Base-by-base conservation (phyloP, 2,888 invertebrate species). In the Ctenicera cuprea region DNA sequence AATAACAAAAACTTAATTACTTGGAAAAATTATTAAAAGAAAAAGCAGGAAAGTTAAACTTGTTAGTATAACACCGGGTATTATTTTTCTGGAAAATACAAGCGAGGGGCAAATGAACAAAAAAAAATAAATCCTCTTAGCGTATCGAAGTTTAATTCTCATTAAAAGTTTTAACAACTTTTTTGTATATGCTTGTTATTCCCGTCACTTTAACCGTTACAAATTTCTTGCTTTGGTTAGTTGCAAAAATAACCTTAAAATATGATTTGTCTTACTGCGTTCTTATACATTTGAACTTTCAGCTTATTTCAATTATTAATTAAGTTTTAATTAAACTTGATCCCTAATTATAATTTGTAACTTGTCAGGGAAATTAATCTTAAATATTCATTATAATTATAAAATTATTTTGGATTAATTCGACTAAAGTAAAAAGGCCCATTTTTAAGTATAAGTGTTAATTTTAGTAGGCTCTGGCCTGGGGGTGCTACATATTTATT, bases 91-190 rank as follows among this genome's bases (percentile, higher is more conserved):
- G 33, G 5, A 33, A 4, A 9, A 9, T 1, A 33, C 33, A 33
- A 33, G 9, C 2, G 33, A 33, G 4, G 9, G 9, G 33, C 33
- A 54, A 54, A 54, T 30, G 33, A 54, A 33, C 54, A 8, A 3
- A 14, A 52, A n/a, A n/a, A 54, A 54, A 54, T 54, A 54, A 54
- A 54, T 54, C 54, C 54, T 54, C 54, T 54, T 54, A 54, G 30
- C 26, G 54, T 14, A 30, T 54, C 30, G 30, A 12, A 54, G 30
- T 54, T 54, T 54, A 54, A 30, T 30, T 26, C 54, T 54, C 26
- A 54, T 54, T 54, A 54, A 54, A 54, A 54, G 8, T 54, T 54
- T 30, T 30, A 54, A 33, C 26, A 26, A 54, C 14, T 54, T 54
- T 18, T 54, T 54, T 54, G 7, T 54, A 33, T 54, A 48, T 30